Percentiles rank a stretch among this genome's conserved stretches.
Conservation (phyloP, 2,797 vertebrate species). For the Phrynocephalus guinanensis region DNA sequence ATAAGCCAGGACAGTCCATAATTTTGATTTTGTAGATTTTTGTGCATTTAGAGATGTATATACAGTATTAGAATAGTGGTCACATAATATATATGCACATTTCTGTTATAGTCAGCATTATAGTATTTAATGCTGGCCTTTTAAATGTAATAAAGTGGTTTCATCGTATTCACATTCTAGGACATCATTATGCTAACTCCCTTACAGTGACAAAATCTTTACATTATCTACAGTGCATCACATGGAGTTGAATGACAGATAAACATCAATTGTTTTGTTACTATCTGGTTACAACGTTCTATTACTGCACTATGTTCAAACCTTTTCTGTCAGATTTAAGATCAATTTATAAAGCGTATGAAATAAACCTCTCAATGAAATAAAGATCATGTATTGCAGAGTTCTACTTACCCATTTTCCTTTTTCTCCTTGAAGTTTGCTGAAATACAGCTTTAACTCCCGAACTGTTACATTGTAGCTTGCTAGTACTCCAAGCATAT, state of each 20-base stretch:
- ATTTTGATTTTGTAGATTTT: constrained; percentile 4
- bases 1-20: constrained; percentile 21
- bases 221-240: not conserved
- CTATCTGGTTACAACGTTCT: not conserved
- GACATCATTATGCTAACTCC: not conserved
- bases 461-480: constrained; percentile 98
- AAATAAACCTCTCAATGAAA: not conserved
- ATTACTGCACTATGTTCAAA: not conserved
- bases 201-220: not conserved
- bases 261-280: not conserved
- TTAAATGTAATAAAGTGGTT: no score
- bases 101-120: no score
- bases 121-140: no score
- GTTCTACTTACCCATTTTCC: constrained; percentile 90
- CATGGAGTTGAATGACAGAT: not conserved
- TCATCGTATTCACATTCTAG: not conserved
- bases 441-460: constrained; percentile 97
- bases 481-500: constrained; percentile 95
- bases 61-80: not conserved
- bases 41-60: not conserved
- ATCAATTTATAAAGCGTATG: not conserved
- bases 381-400: not conserved
- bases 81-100: no score
- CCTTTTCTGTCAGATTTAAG: not conserved
- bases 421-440: constrained; percentile 95